Conservation (phyloP, 2,113 vertebrate genomes). For the Ailuropoda melanoleuca region DNA sequence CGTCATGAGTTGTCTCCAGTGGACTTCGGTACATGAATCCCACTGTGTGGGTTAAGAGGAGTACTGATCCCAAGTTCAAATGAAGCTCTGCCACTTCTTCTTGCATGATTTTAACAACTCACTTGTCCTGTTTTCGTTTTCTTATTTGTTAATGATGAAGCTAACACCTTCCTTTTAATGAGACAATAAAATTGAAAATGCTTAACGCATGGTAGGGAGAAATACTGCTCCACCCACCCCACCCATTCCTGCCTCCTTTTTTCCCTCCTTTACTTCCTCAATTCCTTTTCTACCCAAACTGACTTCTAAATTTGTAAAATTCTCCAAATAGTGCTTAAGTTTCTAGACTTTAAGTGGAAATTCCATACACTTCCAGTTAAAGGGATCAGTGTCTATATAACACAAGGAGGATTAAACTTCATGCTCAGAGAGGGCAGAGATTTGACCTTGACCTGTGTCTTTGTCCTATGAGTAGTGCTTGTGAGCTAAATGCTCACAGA, state of each 20-base stretch:
- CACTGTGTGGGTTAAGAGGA: background rate
- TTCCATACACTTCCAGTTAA: background rate
- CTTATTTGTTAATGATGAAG: background rate
- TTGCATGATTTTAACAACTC: background rate
- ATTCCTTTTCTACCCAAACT: background rate
- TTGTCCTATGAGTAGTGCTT: background rate
- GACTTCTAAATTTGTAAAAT: background rate
- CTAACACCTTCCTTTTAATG: background rate
- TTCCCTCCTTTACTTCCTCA: background rate
- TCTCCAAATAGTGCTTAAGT: background rate
- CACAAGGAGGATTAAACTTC: background rate
- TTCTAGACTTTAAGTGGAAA: background rate
- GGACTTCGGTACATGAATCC: background rate
- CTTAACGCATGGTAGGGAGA: background rate
- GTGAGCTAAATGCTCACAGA: background rate
- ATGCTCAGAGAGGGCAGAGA: background rate
- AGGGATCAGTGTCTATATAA: background rate
- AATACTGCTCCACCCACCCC: background rate
- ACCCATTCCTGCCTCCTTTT: background rate
- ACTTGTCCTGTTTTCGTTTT: background rate
- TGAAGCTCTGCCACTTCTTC: background rate
- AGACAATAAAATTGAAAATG: background rate
- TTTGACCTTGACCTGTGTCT: background rate
- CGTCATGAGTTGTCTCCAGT: background rate
- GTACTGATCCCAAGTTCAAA: rapidly evolving